Base-by-base conservation (phyloP, 2,797 vertebrate genomes). In the Pempheris klunzingeri region DNA sequence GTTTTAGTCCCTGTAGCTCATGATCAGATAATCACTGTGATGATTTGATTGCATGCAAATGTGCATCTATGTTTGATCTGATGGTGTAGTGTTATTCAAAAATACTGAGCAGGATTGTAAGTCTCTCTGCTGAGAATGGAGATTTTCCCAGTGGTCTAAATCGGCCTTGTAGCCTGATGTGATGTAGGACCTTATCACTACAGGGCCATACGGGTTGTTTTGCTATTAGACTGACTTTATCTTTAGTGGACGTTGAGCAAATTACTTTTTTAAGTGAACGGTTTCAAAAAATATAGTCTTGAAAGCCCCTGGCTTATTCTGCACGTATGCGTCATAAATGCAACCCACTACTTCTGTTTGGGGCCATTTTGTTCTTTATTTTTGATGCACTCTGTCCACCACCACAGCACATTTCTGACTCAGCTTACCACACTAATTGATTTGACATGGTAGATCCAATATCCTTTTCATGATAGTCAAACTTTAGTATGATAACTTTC, bases 381-480 rank as follows among this genome's bases (percentile, higher is more conserved):
- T 93, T 89, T 72, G 81, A 88, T 88, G 90, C 91, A 89, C 86
- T 91, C 91, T 87, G 91, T 91, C 80, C 90, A 94, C 81, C 89
- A 85, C 82, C 78, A 74, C 87, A 89, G 90, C 88, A 86, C 90
- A 93, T 93, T 94, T 95, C 88, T 94, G 92, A 93, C 94, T 95
- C 92, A 90, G 92, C 91, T 94, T 92, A 92, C 91, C 80, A 64
- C 83, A 76, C 78, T 89, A 95, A 96, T 94, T 94, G 94, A 96
- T 96, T 95, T 90, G 94, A 90, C 93, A 96, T 81, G 94, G 90
- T 87, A 93, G 92, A 94, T 95, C 94, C 93, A 87, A 92, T 96
- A 89, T 95, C 95, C 94, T 95, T 94, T 95, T 95, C 93, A 95
- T 95, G 94, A 94, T 94, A 93, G 93, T 92, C 93, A 91, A 95